Evolutionary conservation across 2,888 invertebrate species (phyloP).

Genomic region (Acanthoscelides obtectus): DNA sequence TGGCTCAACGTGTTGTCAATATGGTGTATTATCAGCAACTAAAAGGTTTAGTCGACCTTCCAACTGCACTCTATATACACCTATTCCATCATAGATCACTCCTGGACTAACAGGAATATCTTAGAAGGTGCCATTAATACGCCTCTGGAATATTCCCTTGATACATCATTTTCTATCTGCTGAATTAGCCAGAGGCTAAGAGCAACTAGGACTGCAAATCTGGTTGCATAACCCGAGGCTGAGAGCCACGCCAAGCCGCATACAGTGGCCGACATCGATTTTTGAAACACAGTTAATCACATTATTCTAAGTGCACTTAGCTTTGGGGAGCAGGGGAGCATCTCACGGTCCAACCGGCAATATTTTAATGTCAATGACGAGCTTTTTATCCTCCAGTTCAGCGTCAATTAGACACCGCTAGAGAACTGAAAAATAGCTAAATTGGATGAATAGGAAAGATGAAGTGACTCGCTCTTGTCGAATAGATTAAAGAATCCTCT

Average conservation of each 20-base stretch:
- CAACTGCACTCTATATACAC: too few relatives aligned
- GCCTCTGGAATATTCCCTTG: background rate
- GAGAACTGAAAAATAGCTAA: background rate
- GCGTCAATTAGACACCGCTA: background rate
- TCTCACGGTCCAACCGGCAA: slow-evolving; percentile 1
- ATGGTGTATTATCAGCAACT: too few relatives aligned
- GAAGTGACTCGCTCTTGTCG: too few relatives aligned
- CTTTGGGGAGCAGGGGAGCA: slow-evolving; percentile 11
- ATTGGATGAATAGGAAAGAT: background rate
- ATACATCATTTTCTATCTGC: background rate
- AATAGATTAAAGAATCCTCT: too few relatives aligned
- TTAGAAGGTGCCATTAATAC: background rate
- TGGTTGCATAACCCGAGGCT: background rate
- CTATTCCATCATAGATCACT: too few relatives aligned
- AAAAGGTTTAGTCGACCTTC: too few relatives aligned
- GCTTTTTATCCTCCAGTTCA: background rate
- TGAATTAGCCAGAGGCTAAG: background rate
- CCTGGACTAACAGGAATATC: background rate
- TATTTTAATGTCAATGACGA: background rate
- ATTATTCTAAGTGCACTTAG: slow-evolving; percentile 24
- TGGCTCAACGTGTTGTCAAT: too few relatives aligned
- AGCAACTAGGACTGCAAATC: background rate
- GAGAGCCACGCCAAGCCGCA: background rate
- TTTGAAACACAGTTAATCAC: slow-evolving; percentile 19
- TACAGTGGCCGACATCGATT: background rate